Base-by-base conservation (phyloP, 2,113 vertebrate genomes). In the Phylloscopus whistleri region DNA sequence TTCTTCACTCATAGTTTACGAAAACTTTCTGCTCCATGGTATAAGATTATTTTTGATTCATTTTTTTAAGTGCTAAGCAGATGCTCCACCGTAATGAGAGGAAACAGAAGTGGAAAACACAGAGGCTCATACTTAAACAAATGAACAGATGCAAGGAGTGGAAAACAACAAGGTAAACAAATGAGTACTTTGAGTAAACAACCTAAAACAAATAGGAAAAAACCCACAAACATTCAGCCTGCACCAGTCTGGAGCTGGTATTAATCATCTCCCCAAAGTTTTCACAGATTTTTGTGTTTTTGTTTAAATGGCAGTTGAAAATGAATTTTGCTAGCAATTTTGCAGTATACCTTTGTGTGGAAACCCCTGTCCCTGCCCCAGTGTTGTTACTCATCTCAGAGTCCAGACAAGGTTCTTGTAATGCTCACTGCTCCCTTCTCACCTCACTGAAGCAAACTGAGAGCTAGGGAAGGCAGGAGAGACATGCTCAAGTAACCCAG, bases 141-240 rank as follows among this genome's bases (percentile, higher is more conserved):
- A 96, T 56, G 94, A 98, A 95, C 98, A 98, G 97, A 97, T 97
- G 97, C 69, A 95, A 75, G 37, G 70, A 97, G 87, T 92, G 74
- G 93, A 97, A 97, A 95, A 97, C 89, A 97, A 94, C 80, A 69
- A 94, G 78, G 58, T 96, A 97, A 97, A 96, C 93, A 97, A 98
- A 97, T 93, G 96, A 97, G 95, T 83, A 75, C 73, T 92, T 95
- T 49, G 81, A 89, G 91, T 89, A 95, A 96, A 93, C 89, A 97
- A 77, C 30, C 55, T 80, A 76, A 94, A 92, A 93, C 84, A 94
- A 96, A 87, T 84, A 86, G 39, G 43, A 44, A 48, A 14, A 12
- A 46, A 6, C 3, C 33, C 4, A 39, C 35, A 79, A 60, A 53
- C 79, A 85, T 19, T 43, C 82, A 88, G 21, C 27, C 35, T 84